A percentile compares a stretch with the other conserved stretches of the same genome.
These are phyloP conservation scores for Melanophora roralis DNA, from an alignment of 2,888 invertebrate species.

Conservation along the genomic window DNA sequence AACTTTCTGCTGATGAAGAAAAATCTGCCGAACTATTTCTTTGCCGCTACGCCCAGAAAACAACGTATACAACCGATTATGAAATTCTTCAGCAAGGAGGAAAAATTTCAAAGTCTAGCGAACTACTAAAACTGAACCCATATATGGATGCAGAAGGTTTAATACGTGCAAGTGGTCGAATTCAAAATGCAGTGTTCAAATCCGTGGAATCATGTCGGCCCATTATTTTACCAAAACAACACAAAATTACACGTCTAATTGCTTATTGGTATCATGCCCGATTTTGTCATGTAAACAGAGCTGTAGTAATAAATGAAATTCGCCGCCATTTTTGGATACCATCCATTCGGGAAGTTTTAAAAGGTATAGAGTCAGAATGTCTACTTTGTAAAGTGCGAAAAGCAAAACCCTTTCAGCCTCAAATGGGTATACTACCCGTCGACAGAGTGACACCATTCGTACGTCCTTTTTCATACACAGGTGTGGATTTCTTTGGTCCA, in stretches of 20 bases:
- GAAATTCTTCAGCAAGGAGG: background rate
- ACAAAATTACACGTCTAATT: background rate
- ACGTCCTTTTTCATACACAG: constrained; percentile 56
- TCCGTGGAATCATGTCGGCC: background rate
- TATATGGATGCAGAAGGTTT: constrained; percentile 6
- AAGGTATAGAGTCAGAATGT: background rate
- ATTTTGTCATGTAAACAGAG: background rate
- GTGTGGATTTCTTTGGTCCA: constrained; percentile 42
- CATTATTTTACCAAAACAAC: background rate
- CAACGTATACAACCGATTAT: background rate
- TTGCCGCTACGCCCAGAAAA: background rate
- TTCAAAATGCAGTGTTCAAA: constrained; percentile 9
- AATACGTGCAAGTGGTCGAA: constrained; percentile 2
- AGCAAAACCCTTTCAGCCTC: constrained; percentile 12
- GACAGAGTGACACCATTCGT: constrained; percentile 18
- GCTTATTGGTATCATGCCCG: background rate
- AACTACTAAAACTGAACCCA: background rate
- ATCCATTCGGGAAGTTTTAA: constrained; percentile 8
- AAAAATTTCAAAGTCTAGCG: background rate
- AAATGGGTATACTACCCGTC: constrained; percentile 1
- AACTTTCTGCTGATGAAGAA: constrained; percentile 9
- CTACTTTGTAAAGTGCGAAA: background rate
- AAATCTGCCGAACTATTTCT: background rate
- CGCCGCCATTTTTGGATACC: constrained; percentile 1
- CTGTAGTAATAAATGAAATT: background rate